Conservation (phyloP, 1,140 invertebrate genomes). For the Chlorops oryzae region DNA sequence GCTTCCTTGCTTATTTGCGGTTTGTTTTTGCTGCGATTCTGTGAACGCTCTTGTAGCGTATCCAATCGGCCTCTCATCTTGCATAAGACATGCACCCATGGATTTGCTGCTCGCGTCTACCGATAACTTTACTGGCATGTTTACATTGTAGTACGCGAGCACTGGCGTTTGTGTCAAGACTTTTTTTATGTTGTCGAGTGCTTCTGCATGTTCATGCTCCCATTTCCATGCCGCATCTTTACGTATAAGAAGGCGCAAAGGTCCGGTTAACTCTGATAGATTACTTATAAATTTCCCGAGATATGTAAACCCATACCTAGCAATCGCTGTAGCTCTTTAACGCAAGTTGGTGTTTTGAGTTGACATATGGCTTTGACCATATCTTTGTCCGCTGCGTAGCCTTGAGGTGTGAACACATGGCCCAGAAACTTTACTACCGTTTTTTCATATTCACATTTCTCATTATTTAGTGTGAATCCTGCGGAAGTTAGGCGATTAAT, state of each 20-base stretch:
- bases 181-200: constrained; percentile 41
- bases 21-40: constrained; percentile 29
- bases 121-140: constrained; percentile 16
- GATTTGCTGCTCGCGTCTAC: constrained; percentile 17
- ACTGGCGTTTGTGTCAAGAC: constrained; percentile 24
- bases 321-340: constrained; percentile 41
- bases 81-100: constrained; percentile 28
- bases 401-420: constrained; percentile 26
- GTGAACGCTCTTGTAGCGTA: constrained; percentile 37
- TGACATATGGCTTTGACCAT: constrained; percentile 40
- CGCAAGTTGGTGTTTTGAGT: constrained; percentile 26
- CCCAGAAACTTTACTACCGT: constrained; percentile 36
- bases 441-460: constrained; percentile 27
- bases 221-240: constrained; percentile 44
- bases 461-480: constrained; percentile 30
- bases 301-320: constrained; percentile 47
- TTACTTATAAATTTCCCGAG: constrained; percentile 44
- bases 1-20: constrained; percentile 45
- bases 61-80: constrained; percentile 24
- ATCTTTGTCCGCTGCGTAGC: constrained; percentile 34
- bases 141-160: constrained; percentile 26
- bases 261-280: constrained; percentile 34
- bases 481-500: constrained; percentile 21
- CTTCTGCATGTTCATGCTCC: constrained; percentile 26
- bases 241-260: constrained; percentile 43